Base-by-base conservation (phyloP, 2,888 invertebrate species). In the Pollenia labialis region DNA sequence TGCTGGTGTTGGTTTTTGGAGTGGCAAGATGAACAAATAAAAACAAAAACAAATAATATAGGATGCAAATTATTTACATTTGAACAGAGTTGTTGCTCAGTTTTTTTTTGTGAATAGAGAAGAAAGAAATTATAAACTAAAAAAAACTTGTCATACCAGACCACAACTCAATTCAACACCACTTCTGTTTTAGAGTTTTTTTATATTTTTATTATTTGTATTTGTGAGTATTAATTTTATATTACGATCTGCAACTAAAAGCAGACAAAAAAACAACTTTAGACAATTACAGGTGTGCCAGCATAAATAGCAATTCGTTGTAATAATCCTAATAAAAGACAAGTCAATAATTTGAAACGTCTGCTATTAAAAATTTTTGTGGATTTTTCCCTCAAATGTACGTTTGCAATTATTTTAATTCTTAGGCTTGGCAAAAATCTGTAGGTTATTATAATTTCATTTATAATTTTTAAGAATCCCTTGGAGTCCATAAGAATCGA, bases 111-210 rank as follows among this genome's bases (percentile, higher is more conserved):
- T 32, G 40, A 83, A 64, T 46, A 62, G 46, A 81, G 69, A 68
- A 76, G 76, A 80, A 79, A 85, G 40, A 79, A 69, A 71, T 62
- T 76, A 75, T 64, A 83, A 80, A 44, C 58, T 9, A 56, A 79
- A 62, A 54, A 60, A 84, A 87, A 85, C 87, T 79, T 62, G 79
- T 81, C 69, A 79, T 64, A 71, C 75, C 66, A 87, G 74, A 69
- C 81, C 48, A 64, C 48, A 76, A 50, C 66, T 72, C 60, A 54
- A 60, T 42, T 74, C 44, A 81, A 50, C 44, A 52, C 50, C 16
- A 68, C 32, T 42, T 75, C n/a, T 50, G 2, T 11, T 4, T 52
- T 52, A 10, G 6, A 32, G 16, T 14, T 75, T 50, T 18, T n/a
- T 60, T 16, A 8, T 52, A 46, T 32, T 64, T 32, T 60, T 68